Conservation (phyloP, 2,888 invertebrate genomes). For the Aphidoletes aphidimyza region DNA sequence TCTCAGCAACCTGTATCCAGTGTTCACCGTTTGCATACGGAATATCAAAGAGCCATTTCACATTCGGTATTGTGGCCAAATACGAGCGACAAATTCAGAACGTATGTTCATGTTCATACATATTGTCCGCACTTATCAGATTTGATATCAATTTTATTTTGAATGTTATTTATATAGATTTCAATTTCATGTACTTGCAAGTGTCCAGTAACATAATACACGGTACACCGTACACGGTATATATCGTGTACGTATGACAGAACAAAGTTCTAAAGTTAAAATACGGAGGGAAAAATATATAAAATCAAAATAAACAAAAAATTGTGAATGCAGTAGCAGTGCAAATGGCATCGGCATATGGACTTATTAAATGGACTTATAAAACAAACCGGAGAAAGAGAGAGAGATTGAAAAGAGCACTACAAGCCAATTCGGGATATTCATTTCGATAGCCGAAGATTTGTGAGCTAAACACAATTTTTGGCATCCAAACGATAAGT, state of each 20-base stretch:
- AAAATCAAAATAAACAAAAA: neutral
- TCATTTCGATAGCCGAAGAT: neutral
- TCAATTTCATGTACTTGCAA: constrained; percentile 15
- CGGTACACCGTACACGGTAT: neutral
- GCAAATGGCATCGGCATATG: neutral
- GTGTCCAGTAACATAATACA: neutral
- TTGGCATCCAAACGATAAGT: neutral
- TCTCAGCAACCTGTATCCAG: neutral
- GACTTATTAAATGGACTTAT: neutral
- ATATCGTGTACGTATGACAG: neutral
- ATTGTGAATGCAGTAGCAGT: neutral
- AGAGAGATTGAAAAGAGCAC: neutral
- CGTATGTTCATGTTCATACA: constrained; percentile 4
- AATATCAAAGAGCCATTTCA: neutral
- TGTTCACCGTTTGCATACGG: constrained; percentile 19
- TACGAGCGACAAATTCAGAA: neutral
- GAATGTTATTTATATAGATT: constrained; percentile 20
- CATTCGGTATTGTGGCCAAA: neutral
- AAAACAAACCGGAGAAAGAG: neutral
- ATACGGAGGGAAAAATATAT: neutral
- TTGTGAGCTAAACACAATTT: neutral
- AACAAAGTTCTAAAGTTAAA: neutral
- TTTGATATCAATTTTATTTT: constrained; percentile 27
- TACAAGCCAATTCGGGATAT: too few species aligned
- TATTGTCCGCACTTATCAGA: constrained; percentile 46